These are phyloP conservation scores for Lagria hirta DNA, from an alignment of 2,888 invertebrate species.

Conservation along the genomic window DNA sequence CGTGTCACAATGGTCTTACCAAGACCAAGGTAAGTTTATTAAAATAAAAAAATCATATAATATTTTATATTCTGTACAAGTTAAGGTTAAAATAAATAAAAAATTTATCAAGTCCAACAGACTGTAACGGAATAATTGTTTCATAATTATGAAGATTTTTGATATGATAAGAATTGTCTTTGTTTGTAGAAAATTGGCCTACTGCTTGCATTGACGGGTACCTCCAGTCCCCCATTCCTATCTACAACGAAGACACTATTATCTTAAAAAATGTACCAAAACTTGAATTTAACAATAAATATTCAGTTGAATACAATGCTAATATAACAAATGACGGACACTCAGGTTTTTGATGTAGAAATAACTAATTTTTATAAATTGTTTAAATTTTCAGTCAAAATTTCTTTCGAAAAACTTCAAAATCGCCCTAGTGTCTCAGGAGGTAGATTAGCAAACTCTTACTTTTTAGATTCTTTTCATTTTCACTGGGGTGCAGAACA, in stretches of 20 bases:
- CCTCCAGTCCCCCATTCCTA: neutral
- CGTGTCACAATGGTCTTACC: too few relatives aligned
- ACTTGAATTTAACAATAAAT: neutral
- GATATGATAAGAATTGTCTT: too few relatives aligned
- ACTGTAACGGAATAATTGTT: too few relatives aligned
- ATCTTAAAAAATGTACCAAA: neutral
- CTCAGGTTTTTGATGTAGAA: too few relatives aligned
- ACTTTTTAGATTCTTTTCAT: conserved; percentile 1
- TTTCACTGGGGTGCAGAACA: conserved; percentile 3
- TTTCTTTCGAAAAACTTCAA: neutral
- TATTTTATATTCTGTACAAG: too few relatives aligned
- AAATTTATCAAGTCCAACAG: too few relatives aligned
- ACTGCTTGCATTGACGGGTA: neutral
- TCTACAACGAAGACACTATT: neutral
- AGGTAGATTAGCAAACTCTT: neutral
- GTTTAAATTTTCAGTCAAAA: conserved; percentile 1
- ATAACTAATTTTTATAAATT: too few relatives aligned
- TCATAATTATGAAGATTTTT: too few relatives aligned
- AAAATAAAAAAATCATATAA: too few relatives aligned
- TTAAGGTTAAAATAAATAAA: too few relatives aligned
- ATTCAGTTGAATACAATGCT: neutral
- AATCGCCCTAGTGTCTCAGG: neutral
- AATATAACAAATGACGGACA: conserved; percentile 1
- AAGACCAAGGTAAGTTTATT: too few relatives aligned
- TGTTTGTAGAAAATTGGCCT: conserved; percentile 4